A percentile compares a stretch with the other conserved stretches of the same genome.
phyloP scores from a whole-genome alignment of 2,888 invertebrate genomes.

The Agrochola macilenta region DNA sequence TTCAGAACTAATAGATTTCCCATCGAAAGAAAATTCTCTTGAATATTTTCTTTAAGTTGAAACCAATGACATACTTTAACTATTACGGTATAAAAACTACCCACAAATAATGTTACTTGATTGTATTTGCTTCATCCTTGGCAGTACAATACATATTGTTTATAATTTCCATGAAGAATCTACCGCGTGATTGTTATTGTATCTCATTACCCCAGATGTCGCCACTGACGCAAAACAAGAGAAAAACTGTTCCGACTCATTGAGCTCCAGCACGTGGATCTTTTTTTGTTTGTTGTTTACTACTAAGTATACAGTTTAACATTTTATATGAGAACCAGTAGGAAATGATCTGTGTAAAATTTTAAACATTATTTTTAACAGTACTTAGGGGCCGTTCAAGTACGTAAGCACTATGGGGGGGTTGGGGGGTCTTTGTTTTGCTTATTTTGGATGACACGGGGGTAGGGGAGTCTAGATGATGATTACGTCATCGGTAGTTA shows the following conservation, averaged over 20 bases:
- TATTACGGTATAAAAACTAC: background rate
- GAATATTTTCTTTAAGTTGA: background rate
- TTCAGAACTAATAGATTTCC: background rate
- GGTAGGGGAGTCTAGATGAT: too few relatives aligned
- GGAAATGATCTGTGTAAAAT: background rate
- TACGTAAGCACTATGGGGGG: too few relatives aligned
- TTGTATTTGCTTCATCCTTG: slow-evolving; percentile 26
- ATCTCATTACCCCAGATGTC: slow-evolving; percentile 57
- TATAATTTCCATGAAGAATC: slow-evolving; percentile 37
- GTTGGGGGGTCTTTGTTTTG: too few relatives aligned
- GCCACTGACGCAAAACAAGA: slow-evolving; percentile 34
- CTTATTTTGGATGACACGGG: too few relatives aligned
- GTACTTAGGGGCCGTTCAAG: too few relatives aligned
- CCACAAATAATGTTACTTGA: slow-evolving; percentile 3
- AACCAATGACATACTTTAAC: background rate
- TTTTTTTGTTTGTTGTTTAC: slow-evolving; percentile 48
- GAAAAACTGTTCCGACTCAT: slow-evolving; percentile 49
- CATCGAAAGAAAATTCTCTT: background rate
- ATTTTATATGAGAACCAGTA: background rate
- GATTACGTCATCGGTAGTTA: too few relatives aligned
- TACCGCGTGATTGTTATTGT: slow-evolving; percentile 44
- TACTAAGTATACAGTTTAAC: slow-evolving; percentile 4
- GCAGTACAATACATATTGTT: slow-evolving; percentile 10
- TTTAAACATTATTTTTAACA: background rate
- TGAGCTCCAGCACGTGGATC: slow-evolving; percentile 39